Base-by-base conservation (phyloP, 2,888 invertebrate species). In the Smittia aterrima region DNA sequence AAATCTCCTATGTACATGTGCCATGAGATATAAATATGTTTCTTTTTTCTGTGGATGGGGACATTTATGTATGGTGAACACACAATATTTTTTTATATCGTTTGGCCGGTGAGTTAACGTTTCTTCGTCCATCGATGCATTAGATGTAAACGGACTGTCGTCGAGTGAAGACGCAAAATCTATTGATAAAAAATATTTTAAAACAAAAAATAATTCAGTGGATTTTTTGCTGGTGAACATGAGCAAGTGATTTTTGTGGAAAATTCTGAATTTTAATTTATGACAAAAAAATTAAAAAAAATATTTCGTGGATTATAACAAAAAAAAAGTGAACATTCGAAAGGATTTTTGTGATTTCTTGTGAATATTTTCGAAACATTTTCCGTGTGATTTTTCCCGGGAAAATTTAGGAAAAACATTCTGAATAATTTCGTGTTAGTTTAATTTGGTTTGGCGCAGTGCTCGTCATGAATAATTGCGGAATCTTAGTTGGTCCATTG, bases 121-220 rank as follows among this genome's bases (percentile, higher is more conserved):
- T 75, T 76, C 75, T 77, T 77, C 78, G 79, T 79, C 80, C 80
- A 81, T 80, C 81, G 81, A 67, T 58, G 58, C 81, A 80, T 82
- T 82, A 83, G 83, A 83, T 81, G 82, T 81, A 82, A 80, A 82
- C 82, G 82, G 82, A 81, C 81, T 80, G 81, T 79, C 82, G 82
- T 80, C 81, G 80, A 79, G 82, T 81, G 79, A 80, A 79, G 83
- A 83, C 83, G 83, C 81, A 72, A 70, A 68, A 70, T 70, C 54
- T 70, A 53, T 70, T 70, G 53, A 54, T 70, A 27, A 54, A 70
- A 54, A 70, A 70, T 2, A 54, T 24, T 20, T 18, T 20, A 11
- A 24, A 13, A 6, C 11, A 66, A 66, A 66, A 38, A 40, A 38
- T 18, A 11, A 18, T 40, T 66, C 7, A 3, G 16, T 7, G 58